Base-by-base conservation (phyloP, 2,797 vertebrate genomes). In the Peromyscus aztecus region DNA sequence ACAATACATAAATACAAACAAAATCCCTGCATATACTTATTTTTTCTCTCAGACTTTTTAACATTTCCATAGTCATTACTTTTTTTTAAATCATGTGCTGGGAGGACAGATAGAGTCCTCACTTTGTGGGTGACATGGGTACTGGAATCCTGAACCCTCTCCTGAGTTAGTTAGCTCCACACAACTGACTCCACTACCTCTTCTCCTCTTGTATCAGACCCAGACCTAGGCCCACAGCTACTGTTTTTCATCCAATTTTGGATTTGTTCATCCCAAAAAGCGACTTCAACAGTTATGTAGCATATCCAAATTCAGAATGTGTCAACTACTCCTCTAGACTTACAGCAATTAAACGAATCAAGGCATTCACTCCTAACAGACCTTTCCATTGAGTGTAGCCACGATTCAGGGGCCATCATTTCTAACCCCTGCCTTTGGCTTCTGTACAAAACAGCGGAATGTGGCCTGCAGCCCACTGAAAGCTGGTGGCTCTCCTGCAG, bases 341-440 rank as follows among this genome's bases (percentile, higher is more conserved):
- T 82, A n/a, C 27, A 61, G 37, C 6, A 95, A 96, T 69, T 83
- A 93, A 9, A 73, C 9, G 75, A 83, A 57, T 61, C 76, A 84
- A 67, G 92, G 8, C 37, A 27, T 52, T 89, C 49, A 90, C 6
- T 37, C 37, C 11, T 37, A 77, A 37, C 59, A 78, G 12, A 40
- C 63, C 27, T 81, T 88, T 94, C 91, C 43, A 89, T 2, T 34
- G 19, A 65, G n/a, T 43, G 1, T 67, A 86, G 65, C 0, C 59
- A 69, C 2, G 14, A 49, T 73, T 80, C 19, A 29, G 40, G 46
- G 24, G 40, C 37, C 86, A 11, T 93, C 46, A 43, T 16, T 83
- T 43, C 4, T 43, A 84, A 89, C 52, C 6, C 76, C 21, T 63
- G 46, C 40, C 24, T 67, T 69, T 12, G 23, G 31, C 40, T 67